Percentiles rank a stretch among this genome's conserved stretches.
Evolutionary conservation across 2,797 vertebrate genomes (phyloP).

Genomic region (Sebastes reedi): DNA sequence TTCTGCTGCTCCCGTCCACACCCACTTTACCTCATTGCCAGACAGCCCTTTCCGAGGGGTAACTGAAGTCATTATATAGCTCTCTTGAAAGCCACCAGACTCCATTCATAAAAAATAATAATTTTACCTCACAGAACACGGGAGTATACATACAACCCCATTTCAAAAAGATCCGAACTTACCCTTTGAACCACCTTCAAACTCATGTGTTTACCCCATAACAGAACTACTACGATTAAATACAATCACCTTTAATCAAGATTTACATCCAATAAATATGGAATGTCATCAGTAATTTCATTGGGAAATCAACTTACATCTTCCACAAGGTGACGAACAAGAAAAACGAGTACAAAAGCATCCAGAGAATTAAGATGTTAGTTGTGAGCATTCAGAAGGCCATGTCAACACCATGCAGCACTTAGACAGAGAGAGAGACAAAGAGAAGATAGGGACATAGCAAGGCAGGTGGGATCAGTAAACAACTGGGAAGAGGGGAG

Average conservation of each 20-base stretch:
- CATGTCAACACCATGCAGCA: slow-evolving; percentile 78
- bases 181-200: not conserved
- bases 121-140: too few relatives aligned
- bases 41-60: too few relatives aligned
- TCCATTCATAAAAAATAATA: too few relatives aligned
- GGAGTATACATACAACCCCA: too few relatives aligned
- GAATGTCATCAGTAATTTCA: slow-evolving; percentile 66
- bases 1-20: too few relatives aligned
- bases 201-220: slow-evolving; percentile 17
- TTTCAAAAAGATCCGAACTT: too few relatives aligned
- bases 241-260: slow-evolving; percentile 75
- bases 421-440: slow-evolving; percentile 50
- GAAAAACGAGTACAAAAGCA: slow-evolving; percentile 68
- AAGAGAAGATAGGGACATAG: slow-evolving; percentile 42
- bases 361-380: slow-evolving; percentile 62
- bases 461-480: slow-evolving; percentile 54
- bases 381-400: slow-evolving; percentile 72
- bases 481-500: slow-evolving; percentile 21
- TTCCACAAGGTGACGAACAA: slow-evolving; percentile 54
- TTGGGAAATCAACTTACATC: slow-evolving; percentile 60
- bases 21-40: too few relatives aligned
- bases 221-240: slow-evolving; percentile 56
- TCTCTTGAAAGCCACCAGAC: too few relatives aligned
- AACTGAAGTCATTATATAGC: too few relatives aligned
- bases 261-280: slow-evolving; percentile 68